Conservation (phyloP, 2,113 vertebrate species). For the Castor canadensis region DNA sequence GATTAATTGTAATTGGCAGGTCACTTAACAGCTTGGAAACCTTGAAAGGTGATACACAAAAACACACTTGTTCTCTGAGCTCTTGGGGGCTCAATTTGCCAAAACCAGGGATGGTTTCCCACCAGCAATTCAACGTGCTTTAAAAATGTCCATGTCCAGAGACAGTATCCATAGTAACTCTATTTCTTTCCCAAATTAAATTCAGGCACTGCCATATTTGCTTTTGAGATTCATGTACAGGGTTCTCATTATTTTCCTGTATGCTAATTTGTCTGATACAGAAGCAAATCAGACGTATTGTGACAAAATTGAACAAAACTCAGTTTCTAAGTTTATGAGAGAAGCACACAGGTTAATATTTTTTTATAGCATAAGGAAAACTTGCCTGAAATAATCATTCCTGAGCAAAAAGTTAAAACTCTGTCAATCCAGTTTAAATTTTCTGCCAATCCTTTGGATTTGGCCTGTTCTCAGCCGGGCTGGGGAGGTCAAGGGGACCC, state of each 20-base stretch:
- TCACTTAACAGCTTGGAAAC: not conserved
- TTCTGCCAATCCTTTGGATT: not conserved
- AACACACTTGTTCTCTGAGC: rapidly evolving
- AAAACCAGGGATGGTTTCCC: not conserved
- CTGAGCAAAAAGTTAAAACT: not conserved
- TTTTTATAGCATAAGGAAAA: not conserved
- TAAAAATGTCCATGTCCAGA: not conserved
- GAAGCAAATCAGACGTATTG: not conserved
- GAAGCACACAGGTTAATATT: rapidly evolving
- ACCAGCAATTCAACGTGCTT: not conserved
- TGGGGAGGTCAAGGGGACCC: too few species aligned
- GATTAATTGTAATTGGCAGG: not conserved
- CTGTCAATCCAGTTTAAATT: not conserved
- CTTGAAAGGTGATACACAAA: not conserved
- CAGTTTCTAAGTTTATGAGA: not conserved
- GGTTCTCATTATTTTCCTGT: rapidly evolving
- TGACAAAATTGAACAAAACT: rapidly evolving
- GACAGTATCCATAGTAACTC: rapidly evolving
- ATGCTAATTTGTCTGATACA: rapidly evolving
- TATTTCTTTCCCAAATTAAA: not conserved
- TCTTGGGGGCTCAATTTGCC: rapidly evolving
- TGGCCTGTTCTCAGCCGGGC: not conserved
- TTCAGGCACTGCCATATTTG: not conserved
- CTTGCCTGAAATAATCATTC: rapidly evolving
- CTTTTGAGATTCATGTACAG: too few species aligned